Evolutionary conservation across 2,888 invertebrate species (phyloP).

Genomic region (Drosophila testacea): DNA sequence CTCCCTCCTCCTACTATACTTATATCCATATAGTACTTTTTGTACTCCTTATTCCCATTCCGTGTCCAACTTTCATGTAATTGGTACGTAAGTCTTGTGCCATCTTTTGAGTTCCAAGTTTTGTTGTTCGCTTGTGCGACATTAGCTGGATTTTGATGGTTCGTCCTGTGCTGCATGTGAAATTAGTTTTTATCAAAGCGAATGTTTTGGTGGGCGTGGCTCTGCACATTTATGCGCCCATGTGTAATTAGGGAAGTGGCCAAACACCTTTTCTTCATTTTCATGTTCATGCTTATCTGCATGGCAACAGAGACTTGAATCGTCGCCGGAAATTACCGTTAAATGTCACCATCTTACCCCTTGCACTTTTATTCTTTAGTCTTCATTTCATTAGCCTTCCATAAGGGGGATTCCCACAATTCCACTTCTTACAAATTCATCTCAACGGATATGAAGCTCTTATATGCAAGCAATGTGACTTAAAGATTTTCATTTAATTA

Average conservation of each 20-base stretch:
- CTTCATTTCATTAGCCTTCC: constrained; percentile 1
- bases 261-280: constrained; percentile 43
- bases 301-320: constrained; percentile 51
- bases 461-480: background rate
- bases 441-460: background rate
- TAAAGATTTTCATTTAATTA: background rate
- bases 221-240: constrained; percentile 63
- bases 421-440: background rate
- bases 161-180: constrained; percentile 76
- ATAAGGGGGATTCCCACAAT: background rate
- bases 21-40: background rate
- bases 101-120: constrained; percentile 60
- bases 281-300: constrained; percentile 61
- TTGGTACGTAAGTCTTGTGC: constrained; percentile 76
- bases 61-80: constrained; percentile 66
- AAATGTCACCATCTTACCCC: constrained; percentile 58
- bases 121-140: constrained; percentile 70
- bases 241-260: constrained; percentile 78
- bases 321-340: constrained; percentile 67
- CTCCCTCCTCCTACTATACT: background rate
- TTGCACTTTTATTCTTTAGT: constrained; percentile 41
- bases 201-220: constrained; percentile 23
- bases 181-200: constrained; percentile 64
- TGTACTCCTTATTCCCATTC: background rate
- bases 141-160: constrained; percentile 78